Base-by-base conservation (phyloP, 2,113 vertebrate genomes). In the Brachypodius melanocephalos region DNA sequence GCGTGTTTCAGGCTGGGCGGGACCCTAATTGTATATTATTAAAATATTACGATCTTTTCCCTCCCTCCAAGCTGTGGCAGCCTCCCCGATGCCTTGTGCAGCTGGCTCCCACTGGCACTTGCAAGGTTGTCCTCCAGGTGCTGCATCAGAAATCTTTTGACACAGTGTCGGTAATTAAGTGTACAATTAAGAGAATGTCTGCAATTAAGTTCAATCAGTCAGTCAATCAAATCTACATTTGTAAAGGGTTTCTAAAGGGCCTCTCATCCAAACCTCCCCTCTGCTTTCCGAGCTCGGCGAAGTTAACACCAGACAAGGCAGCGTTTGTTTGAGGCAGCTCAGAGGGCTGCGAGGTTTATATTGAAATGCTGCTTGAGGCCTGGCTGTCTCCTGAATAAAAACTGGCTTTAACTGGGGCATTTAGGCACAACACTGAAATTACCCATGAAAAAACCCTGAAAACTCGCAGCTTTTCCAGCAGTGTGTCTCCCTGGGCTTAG, bases 131-230 rank as follows among this genome's bases (percentile, higher is more conserved):
- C 97, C 94, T 96, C 95, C 97, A 97, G 97, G 97, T 97, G 97
- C 96, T 95, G 95, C 96, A 80, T 34, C 96, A 97, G 88, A 96
- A 97, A 91, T 97, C 97, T 96, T 97, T 96, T 97, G 97, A 97
- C 96, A 96, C 95, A 95, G 95, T 97, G 96, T 97, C 96, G 91
- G 97, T 97, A 97, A 97, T 97, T 97, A 97, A 97, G 96, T 95
- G 96, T 94, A 97, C 94, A 97, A 97, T 97, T 97, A 95, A 90
- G 93, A 96, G 97, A 96, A 97, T 92, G 95, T 58, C 93, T 97
- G 96, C 95, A 97, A 97, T 97, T 97, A 97, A 93, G 88, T 96
- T 97, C 95, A 96, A 97, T 97, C 96, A 97, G 91, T 90, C 95
- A 93, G 95, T 97, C 97, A 97, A 95, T 97, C 97, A 97, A 93